Base-by-base conservation (phyloP, 1,140 invertebrate genomes). In the Pollicipes pollicipes region DNA sequence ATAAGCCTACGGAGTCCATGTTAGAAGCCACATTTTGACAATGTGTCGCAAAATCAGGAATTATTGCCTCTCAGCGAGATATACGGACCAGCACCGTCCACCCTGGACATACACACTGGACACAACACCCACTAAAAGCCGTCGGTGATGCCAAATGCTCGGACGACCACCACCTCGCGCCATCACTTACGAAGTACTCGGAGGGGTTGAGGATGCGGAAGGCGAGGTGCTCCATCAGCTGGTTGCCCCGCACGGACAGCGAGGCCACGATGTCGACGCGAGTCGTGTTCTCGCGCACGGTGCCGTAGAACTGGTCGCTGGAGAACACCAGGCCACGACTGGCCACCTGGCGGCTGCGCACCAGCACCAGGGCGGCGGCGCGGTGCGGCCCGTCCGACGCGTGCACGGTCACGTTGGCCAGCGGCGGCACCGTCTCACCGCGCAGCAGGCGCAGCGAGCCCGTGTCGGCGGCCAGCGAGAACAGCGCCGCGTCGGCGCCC, bases 121-220 rank as follows among this genome's bases (percentile, higher is more conserved):
- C n/a, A n/a, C n/a, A n/a, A n/a, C n/a, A n/a, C n/a, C n/a, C n/a
- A n/a, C n/a, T n/a, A n/a, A n/a, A n/a, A n/a, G n/a, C n/a, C n/a
- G n/a, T n/a, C n/a, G n/a, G n/a, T n/a, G n/a, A n/a, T n/a, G n/a
- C n/a, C n/a, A n/a, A n/a, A n/a, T n/a, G n/a, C n/a, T n/a, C n/a
- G n/a, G n/a, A n/a, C n/a, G n/a, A n/a, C n/a, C n/a, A n/a, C n/a
- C n/a, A n/a, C n/a, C n/a, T n/a, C n/a, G n/a, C n/a, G n/a, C n/a
- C n/a, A n/a, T n/a, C 17, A 35, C 35, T 35, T 17, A 35, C 35
- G 17, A 35, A 35, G 17, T 35, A 35, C 35, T 6, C 6, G 6
- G 35, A 35, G 0, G 93, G 92, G 83, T 97, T 97, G 2, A 96
- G 81, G 71, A 97, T 91, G 63, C 82, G 82, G 79, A 95, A 98